Base-by-base conservation (phyloP, 2,888 invertebrate species). In the Trichogramma evanescens region DNA sequence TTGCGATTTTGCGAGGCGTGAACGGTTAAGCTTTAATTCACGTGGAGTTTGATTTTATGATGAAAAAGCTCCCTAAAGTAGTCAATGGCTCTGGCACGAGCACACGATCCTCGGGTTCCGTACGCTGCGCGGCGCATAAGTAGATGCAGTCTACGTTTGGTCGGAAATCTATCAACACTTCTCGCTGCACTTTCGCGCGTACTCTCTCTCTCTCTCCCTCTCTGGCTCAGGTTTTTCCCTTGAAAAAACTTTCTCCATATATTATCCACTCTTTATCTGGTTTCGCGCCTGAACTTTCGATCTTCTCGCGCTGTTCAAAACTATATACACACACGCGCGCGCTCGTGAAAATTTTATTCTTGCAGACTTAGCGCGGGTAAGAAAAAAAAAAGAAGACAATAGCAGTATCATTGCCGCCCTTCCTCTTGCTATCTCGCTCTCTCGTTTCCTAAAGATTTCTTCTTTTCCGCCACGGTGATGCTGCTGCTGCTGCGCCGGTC, bases 221-320 rank as follows among this genome's bases (percentile, higher is more conserved):
- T 59, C 49, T 49, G 55, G 45, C 48, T 13, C 26, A 10, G 48
- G 48, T 6, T 26, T 26, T 26, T 26, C 26, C 26, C 52, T 44
- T 56, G 57, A 52, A 57, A 60, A 63, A 63, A 63, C 63, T 63
- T 63, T 63, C 52, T 60, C 60, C 60, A 63, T 63, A 63, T 60
- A 58, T 63, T 63, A 60, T 60, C 63, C 63, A 49, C 57, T 59
- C 63, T 63, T 63, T 57, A 63, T 59, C 54, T 56, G 26, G 10
- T 39, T 46, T 48, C 48, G 10, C 58, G 50, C 56, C n/a, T 42
- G 53, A 60, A 63, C 63, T 60, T 60, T 60, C 58, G 54, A 63
- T 62, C 59, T 58, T 45, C 6, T 40, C 10, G 26, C 57, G 43
- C 39, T 3, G 10, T 40, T 5, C 7, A 55, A 45, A 26, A 10